These are phyloP conservation scores for Tenrec ecaudatus DNA, from an alignment of 2,113 vertebrate species.

Conservation along the genomic window DNA sequence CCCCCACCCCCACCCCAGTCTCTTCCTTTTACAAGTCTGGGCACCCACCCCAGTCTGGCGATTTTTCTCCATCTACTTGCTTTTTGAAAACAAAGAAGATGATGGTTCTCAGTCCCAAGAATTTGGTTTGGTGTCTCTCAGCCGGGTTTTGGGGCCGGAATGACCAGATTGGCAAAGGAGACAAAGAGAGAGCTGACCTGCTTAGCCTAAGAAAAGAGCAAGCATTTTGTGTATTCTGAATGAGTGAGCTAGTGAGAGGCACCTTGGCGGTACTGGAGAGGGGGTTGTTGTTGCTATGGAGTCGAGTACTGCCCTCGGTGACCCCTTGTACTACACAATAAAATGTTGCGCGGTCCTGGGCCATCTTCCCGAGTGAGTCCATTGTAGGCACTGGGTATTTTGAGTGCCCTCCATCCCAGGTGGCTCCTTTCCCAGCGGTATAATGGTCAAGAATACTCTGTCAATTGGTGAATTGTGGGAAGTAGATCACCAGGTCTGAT, in stretches of 20 bases:
- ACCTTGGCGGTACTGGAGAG: too few species aligned
- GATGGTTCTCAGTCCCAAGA: neutral
- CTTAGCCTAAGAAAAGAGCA: neutral
- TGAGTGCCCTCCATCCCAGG: too few species aligned
- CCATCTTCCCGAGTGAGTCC: too few species aligned
- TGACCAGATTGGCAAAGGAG: neutral
- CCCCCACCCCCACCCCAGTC: neutral
- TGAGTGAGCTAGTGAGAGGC: neutral
- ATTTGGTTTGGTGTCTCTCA: neutral
- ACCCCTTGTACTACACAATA: too few species aligned
- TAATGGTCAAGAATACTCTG: too few species aligned
- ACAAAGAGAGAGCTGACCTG: neutral
- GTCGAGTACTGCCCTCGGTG: too few species aligned
- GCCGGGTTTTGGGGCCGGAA: neutral
- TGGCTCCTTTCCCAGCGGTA: too few species aligned
- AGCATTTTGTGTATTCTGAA: neutral
- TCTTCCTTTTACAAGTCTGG: neutral
- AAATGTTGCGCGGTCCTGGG: too few species aligned
- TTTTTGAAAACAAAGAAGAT: neutral
- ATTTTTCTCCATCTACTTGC: too few species aligned
- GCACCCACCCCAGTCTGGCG: neutral
- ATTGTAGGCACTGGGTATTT: neutral
- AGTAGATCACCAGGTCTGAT: neutral
- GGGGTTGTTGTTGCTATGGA: neutral
- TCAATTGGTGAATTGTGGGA: too few species aligned